phyloP scores from a whole-genome alignment of 1,140 invertebrate genomes.

The Aphelinus atriplicis region DNA sequence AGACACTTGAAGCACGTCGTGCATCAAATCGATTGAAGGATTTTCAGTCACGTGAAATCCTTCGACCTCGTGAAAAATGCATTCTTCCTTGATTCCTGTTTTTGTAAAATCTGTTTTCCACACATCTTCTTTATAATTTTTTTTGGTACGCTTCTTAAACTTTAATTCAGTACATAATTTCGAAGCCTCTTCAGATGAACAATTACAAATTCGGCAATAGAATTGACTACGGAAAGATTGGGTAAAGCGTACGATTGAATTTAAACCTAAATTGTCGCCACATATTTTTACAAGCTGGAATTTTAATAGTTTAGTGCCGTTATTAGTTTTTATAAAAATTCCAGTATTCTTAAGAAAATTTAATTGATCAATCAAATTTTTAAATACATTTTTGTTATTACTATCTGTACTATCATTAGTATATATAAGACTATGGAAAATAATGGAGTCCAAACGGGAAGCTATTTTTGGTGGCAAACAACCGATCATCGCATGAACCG shows the following conservation, averaged over 20 bases:
- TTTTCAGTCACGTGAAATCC: slow-evolving; percentile 58
- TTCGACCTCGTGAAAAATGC: slow-evolving; percentile 50
- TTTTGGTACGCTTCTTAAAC: background rate
- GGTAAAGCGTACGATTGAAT: background rate
- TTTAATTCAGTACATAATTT: background rate
- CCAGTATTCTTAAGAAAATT: no score
- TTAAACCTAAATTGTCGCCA: no score
- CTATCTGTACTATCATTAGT: background rate
- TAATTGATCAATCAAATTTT: background rate
- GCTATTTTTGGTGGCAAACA: slow-evolving; percentile 26
- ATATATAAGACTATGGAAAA: background rate
- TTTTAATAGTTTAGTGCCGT: background rate
- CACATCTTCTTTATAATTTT: slow-evolving; percentile 23
- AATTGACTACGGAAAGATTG: background rate
- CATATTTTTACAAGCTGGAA: no score
- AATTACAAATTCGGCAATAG: no score
- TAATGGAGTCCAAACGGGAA: background rate
- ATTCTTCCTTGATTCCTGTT: slow-evolving; percentile 54
- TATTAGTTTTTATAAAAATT: background rate
- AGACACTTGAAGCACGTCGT: slow-evolving; percentile 57
- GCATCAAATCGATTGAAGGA: slow-evolving; percentile 56
- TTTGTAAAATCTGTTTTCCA: slow-evolving; percentile 19
- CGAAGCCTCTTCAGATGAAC: no score
- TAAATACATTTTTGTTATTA: background rate
- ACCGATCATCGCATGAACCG: slow-evolving; percentile 17